Evolutionary conservation across 2,113 vertebrate species (phyloP).

Genomic region (Tilapia sparmanii): DNA sequence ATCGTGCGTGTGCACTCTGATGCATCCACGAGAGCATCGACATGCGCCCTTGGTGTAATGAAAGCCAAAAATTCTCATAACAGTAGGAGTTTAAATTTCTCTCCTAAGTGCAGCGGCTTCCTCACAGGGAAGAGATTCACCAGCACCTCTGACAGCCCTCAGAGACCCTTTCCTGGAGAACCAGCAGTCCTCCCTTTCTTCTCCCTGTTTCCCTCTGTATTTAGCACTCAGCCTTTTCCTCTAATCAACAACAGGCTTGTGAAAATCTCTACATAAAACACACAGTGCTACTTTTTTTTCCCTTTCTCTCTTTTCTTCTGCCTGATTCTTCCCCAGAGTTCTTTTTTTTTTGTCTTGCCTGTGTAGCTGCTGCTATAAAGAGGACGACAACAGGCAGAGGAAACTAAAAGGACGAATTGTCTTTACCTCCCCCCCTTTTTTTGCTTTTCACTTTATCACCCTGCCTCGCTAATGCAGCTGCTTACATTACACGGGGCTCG

Average conservation of each 20-base stretch:
- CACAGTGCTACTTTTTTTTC: constrained; percentile 24
- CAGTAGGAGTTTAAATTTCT: constrained; percentile 60
- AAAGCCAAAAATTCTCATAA: constrained; percentile 45
- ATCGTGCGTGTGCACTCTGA: neutral
- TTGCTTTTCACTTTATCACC: constrained; percentile 4
- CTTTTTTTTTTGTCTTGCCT: constrained; percentile 41
- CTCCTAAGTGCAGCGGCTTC: constrained; percentile 41
- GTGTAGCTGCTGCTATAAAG: constrained; percentile 48
- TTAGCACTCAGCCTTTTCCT: constrained; percentile 31
- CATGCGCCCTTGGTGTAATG: constrained; percentile 7
- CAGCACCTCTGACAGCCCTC: constrained; percentile 38
- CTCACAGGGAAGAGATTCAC: constrained; percentile 49
- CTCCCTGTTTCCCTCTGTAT: constrained; percentile 41
- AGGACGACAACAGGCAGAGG: constrained; percentile 45
- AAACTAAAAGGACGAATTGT: constrained; percentile 47
- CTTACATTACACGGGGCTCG: constrained; percentile 49
- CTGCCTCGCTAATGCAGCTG: constrained; percentile 29
- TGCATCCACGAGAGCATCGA: neutral
- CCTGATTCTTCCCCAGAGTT: constrained; percentile 47
- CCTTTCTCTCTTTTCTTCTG: neutral
- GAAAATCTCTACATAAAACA: constrained; percentile 56
- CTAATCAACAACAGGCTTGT: constrained; percentile 58
- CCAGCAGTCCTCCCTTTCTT: constrained; percentile 10
- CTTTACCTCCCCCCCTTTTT: neutral
- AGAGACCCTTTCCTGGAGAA: constrained; percentile 16